Conservation (phyloP, 2,797 vertebrate genomes). For the Anguilla marmorata region DNA sequence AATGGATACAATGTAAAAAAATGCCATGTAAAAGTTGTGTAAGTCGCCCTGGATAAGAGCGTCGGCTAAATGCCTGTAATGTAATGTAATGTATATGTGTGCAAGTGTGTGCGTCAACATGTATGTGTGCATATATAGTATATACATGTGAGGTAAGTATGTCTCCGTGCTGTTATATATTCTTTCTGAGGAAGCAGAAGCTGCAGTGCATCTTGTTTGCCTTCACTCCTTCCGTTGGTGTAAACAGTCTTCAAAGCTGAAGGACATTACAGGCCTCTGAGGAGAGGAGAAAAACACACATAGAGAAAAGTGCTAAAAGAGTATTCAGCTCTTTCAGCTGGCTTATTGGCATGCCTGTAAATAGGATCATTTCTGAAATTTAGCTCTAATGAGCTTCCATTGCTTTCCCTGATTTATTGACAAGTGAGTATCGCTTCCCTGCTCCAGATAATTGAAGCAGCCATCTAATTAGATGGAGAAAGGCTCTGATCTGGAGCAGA, state of each 20-base stretch:
- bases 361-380: conserved; percentile 69
- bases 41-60: no score
- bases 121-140: background rate
- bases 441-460: conserved; percentile 64
- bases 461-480: conserved; percentile 68
- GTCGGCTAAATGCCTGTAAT: no score
- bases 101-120: no score
- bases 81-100: no score
- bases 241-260: conserved; percentile 46
- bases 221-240: conserved; percentile 26
- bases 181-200: background rate
- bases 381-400: conserved; percentile 62
- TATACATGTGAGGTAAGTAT: background rate
- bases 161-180: background rate
- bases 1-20: no score
- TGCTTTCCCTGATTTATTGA: conserved; percentile 68
- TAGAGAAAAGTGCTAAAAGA: conserved; percentile 46
- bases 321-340: conserved; percentile 47
- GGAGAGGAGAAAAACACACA: conserved; percentile 43
- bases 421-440: conserved; percentile 57
- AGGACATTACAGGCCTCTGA: conserved; percentile 42
- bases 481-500: conserved; percentile 59
- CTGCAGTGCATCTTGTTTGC: background rate
- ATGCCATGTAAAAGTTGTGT: no score
- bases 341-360: conserved; percentile 60